phyloP scores from a whole-genome alignment of 2,888 invertebrate genomes.

The Theretra japonica region DNA sequence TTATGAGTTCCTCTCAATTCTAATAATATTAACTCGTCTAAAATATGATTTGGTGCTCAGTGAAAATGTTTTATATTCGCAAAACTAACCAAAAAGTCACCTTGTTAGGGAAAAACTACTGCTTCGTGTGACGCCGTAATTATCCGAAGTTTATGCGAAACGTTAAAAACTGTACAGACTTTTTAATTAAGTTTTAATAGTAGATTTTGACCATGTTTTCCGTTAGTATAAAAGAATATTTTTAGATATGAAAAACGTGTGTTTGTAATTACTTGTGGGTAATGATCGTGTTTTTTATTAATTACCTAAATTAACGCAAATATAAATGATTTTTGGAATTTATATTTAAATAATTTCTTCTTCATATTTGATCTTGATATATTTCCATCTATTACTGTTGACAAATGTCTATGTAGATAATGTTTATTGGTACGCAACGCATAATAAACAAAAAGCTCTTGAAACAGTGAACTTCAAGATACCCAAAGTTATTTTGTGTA shows the following conservation, averaged over 20 bases:
- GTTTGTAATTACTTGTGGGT: background rate
- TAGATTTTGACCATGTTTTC: background rate
- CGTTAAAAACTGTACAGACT: background rate
- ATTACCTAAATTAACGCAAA: too few relatives aligned
- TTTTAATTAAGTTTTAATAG: slow-evolving; percentile 1
- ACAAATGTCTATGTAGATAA: too few relatives aligned
- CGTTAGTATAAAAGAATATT: background rate
- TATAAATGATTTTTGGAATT: too few relatives aligned
- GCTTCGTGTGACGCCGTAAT: slow-evolving; percentile 41
- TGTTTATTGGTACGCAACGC: too few relatives aligned
- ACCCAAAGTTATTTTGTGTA: too few relatives aligned
- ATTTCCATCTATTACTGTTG: too few relatives aligned
- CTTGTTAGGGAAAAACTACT: slow-evolving; percentile 48
- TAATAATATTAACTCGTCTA: background rate
- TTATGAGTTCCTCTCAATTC: too few relatives aligned
- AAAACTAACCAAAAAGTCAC: slow-evolving; percentile 13
- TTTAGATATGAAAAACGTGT: background rate
- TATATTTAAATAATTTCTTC: too few relatives aligned
- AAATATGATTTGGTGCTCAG: background rate
- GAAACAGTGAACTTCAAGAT: too few relatives aligned
- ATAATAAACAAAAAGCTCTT: too few relatives aligned
- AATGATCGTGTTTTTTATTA: background rate
- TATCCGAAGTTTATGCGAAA: slow-evolving; percentile 41
- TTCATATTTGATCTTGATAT: too few relatives aligned
- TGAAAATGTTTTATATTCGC: background rate